Evolutionary conservation across 1,140 invertebrate genomes (phyloP).

Genomic region (Tetraneura akinire): DNA sequence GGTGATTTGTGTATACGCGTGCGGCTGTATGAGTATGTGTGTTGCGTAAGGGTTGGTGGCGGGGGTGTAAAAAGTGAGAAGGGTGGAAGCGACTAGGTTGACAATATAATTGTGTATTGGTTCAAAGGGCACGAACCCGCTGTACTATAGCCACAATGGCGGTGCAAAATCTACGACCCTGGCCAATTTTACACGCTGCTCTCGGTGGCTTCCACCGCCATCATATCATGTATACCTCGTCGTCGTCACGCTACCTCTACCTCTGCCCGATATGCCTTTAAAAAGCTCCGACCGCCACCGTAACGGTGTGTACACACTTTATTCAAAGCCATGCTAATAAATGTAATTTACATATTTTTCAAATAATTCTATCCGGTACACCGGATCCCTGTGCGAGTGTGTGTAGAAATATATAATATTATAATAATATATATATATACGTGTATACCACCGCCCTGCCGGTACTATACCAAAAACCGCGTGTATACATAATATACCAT

Average conservation of each 20-base stretch:
- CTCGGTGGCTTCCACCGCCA: not conserved
- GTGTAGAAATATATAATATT: not conserved
- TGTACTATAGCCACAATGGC: not conserved
- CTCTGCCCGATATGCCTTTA: slow-evolving; percentile 22
- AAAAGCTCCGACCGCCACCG: slow-evolving; percentile 34
- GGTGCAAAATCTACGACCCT: slow-evolving; percentile 34
- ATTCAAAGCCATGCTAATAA: slow-evolving; percentile 50
- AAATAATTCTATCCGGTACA: slow-evolving; percentile 48
- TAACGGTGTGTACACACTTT: slow-evolving; percentile 35
- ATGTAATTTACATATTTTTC: slow-evolving; percentile 50
- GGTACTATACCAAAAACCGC: too few relatives aligned
- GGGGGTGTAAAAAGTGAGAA: not conserved
- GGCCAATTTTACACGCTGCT: slow-evolving; percentile 5
- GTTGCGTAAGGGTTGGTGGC: too few relatives aligned
- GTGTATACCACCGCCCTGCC: too few relatives aligned
- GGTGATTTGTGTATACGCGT: not conserved
- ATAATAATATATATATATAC: too few relatives aligned
- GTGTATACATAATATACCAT: too few relatives aligned
- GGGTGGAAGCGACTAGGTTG: slow-evolving; percentile 18
- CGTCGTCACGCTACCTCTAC: not conserved
- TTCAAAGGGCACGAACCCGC: slow-evolving; percentile 34
- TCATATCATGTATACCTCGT: too few relatives aligned
- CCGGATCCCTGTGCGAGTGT: slow-evolving; percentile 48
- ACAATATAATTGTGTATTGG: slow-evolving; percentile 45
- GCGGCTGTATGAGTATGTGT: not conserved